Evolutionary conservation across 2,113 vertebrate species (phyloP).

Genomic region (Macroglossus sobrinus): DNA sequence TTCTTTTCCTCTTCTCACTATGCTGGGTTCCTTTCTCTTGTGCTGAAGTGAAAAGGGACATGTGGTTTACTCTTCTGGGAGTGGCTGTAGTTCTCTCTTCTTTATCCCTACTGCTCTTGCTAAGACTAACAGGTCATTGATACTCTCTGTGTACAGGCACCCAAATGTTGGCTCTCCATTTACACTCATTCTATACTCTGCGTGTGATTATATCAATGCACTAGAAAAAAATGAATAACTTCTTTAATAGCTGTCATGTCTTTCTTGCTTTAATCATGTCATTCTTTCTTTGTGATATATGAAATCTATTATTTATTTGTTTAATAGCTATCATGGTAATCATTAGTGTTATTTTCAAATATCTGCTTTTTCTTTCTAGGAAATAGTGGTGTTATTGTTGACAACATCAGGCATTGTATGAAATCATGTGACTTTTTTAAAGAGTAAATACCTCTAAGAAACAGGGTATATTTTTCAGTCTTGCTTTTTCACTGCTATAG

Average conservation of each 20-base stretch:
- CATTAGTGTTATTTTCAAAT: neutral
- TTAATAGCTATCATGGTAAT: conserved; percentile 33
- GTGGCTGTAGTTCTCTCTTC: neutral
- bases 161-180: neutral
- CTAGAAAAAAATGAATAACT: neutral
- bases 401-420: neutral
- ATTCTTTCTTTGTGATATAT: neutral
- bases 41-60: neutral
- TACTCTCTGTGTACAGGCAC: neutral
- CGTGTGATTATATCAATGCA: neutral
- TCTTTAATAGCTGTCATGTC: neutral
- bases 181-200: neutral
- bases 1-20: neutral
- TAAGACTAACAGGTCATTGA: neutral
- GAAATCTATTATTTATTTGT: neutral
- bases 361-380: neutral
- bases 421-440: neutral
- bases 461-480: neutral
- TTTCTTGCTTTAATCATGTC: neutral
- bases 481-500: neutral
- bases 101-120: neutral
- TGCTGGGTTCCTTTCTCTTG: neutral
- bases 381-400: neutral
- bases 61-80: neutral
- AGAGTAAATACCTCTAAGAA: neutral